Base-by-base conservation (phyloP, 2,888 invertebrate species). In the Ceramica pisi region DNA sequence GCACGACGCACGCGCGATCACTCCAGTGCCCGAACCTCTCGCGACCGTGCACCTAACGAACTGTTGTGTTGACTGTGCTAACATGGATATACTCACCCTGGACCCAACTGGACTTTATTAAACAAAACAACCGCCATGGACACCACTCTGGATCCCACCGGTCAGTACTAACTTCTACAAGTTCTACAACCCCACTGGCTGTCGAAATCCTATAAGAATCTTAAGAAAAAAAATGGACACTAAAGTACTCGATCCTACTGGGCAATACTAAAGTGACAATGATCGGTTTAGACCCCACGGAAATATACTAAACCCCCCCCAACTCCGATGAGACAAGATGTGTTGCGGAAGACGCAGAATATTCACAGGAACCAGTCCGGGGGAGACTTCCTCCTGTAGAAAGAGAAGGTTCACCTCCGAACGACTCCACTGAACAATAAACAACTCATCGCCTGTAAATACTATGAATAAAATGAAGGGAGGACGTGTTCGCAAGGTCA, bases 41-140 rank as follows among this genome's bases (percentile, higher is more conserved):
- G 89, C 86, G 87, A 86, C 89, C 74, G 88, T 86, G 87, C 89
- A 90, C 89, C 88, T 85, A 85, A 90, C 92, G 90, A 91, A 92
- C 88, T 89, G 67, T 88, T 90, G 92, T 93, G 93, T 88, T 91
- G 88, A 84, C 90, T 93, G 95, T 94, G 94, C 89, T 90, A 88
- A 75, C 88, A 96, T 95, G 95, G 94, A 95, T 92, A 93, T 94
- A 87, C 87, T 92, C 80, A 92, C 94, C 62, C 84, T 96, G 89
- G 95, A 96, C 89, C 95, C 95, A 19, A 96, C 95, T 86, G 95
- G 95, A 92, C 95, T 95, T 68, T 95, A 96, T 85, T 95, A 92
- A 88, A 77, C 72, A 87, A 82, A 69, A 71, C 46, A 64, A 68
- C 55, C 19, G 41, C 61, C 78, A 85, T 95, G 95, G 93, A 94